Evolutionary conservation across 2,888 invertebrate species (phyloP).

Genomic region (Myopa tessellatipennis): DNA sequence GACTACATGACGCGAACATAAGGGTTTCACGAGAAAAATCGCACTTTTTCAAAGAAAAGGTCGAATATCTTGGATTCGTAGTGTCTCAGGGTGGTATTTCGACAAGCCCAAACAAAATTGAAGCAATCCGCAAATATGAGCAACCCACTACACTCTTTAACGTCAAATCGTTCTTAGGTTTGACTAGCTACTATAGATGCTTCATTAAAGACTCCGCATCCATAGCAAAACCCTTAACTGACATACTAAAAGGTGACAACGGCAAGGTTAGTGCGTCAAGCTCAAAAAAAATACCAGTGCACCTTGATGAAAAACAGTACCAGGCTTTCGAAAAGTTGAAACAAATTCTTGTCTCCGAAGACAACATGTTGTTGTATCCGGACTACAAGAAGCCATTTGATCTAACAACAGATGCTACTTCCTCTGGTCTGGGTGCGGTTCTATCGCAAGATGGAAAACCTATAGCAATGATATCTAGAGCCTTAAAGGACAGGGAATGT

Average conservation of each 20-base stretch:
- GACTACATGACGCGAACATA: slow-evolving; percentile 42
- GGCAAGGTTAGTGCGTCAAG: slow-evolving; percentile 42
- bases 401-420: slow-evolving; percentile 42
- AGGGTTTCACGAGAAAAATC: slow-evolving; percentile 42
- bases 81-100: slow-evolving; percentile 15
- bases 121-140: slow-evolving; percentile 13
- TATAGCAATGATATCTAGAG: slow-evolving; percentile 37
- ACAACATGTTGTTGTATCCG: slow-evolving; percentile 43
- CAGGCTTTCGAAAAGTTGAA: slow-evolving; percentile 44
- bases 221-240: slow-evolving; percentile 47
- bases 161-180: slow-evolving; percentile 37
- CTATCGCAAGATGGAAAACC: slow-evolving; percentile 28
- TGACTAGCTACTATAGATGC: slow-evolving; percentile 37
- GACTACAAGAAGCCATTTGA: slow-evolving; percentile 45
- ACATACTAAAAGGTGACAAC: slow-evolving; percentile 47
- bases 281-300: slow-evolving; percentile 40
- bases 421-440: slow-evolving; percentile 36
- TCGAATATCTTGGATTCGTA: neutral
- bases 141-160: slow-evolving; percentile 17
- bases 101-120: slow-evolving; percentile 10
- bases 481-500: slow-evolving; percentile 12
- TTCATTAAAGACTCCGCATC: slow-evolving; percentile 45
- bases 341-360: slow-evolving; percentile 36
- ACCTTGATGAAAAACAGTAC: slow-evolving; percentile 35
- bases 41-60: slow-evolving; percentile 39